Percentiles rank a stretch among this genome's conserved stretches.
Conservation (phyloP, 2,888 invertebrate genomes). For the Noctua fimbriata region DNA sequence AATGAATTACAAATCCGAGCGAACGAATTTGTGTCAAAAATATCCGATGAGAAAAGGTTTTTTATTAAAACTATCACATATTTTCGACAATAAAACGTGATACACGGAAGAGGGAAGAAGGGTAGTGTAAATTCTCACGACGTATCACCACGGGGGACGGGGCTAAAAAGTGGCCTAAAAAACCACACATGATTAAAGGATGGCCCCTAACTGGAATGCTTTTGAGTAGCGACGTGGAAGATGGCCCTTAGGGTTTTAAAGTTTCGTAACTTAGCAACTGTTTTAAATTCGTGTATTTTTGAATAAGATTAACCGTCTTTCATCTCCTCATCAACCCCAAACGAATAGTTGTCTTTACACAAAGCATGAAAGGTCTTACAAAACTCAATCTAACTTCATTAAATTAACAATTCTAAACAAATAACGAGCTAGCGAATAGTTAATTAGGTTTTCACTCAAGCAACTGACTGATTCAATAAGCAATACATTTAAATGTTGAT, state of each 20-base stretch:
- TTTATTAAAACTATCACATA: no score
- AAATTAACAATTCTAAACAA: conserved; percentile 60
- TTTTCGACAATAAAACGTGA: no score
- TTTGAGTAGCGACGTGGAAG: background rate
- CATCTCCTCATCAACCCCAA: conserved; percentile 11
- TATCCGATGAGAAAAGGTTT: no score
- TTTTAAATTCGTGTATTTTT: background rate
- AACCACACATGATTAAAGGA: no score
- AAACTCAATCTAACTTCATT: conserved; percentile 61
- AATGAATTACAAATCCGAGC: no score
- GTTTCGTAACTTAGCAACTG: background rate
- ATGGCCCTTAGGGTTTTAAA: background rate
- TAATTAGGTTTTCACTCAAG: conserved; percentile 55
- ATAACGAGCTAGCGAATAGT: conserved; percentile 52
- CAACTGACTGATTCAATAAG: conserved; percentile 49
- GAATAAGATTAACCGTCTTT: background rate
- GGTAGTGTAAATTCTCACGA: no score
- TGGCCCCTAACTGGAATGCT: background rate
- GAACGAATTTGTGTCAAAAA: no score
- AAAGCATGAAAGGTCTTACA: conserved; percentile 50
- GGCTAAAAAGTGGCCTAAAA: no score
- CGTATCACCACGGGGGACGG: no score
- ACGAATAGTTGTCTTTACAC: conserved; percentile 40
- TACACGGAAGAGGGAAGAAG: no score
- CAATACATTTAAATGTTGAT: conserved; percentile 51